Base-by-base conservation (phyloP, 2,113 vertebrate species). In the Chroicocephalus ridibundus region DNA sequence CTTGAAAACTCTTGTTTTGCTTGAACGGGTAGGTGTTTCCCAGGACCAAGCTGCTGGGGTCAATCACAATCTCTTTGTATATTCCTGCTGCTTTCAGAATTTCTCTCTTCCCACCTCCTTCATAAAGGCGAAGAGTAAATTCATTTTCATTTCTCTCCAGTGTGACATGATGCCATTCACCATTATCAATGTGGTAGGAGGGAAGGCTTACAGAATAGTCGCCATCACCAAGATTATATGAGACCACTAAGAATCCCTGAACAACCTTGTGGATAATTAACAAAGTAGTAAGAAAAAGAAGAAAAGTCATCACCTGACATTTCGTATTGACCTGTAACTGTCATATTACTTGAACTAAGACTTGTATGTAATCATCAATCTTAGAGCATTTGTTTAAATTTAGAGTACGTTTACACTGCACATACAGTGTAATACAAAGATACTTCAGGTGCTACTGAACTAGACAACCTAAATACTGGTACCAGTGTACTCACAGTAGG, bases 191-290 rank as follows among this genome's bases (percentile, higher is more conserved):
- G 74, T 97, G 98, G 96, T 99, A 98, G 64, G 97, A 98, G 26
- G 98, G 98, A 80, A 99, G 97, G 32, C 97, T 99, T 17, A 99
- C 81, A 94, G 98, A 98, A 94, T 98, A 98, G 62, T 99, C 98
- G n/a, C 99, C 99, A 18, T 99, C 99, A 36, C 99, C 99, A 8
- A 99, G 98, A 96, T 99, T 99, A 97, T 98, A 99, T 44, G 98
- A 98, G 54, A 98, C 98, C 26, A 95, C 94, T 55, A 99, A 97
- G 52, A 99, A 97, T 60, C 99, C 99, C 60, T 98, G 98, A 84
- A 96, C 98, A 88, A 99, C 97, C 99, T 99, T 93, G 69, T 75
- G 57, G 36, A 96, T 72, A 95, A 90, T 94, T 79, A 86, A 94
- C 22, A 95, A 76, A 89, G 68, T 5, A 81, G 76, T 68, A 82